A percentile compares a stretch with the other conserved stretches of the same genome.
phyloP scores from a whole-genome alignment of 2,888 invertebrate genomes.

The Mystacides longicornis region DNA sequence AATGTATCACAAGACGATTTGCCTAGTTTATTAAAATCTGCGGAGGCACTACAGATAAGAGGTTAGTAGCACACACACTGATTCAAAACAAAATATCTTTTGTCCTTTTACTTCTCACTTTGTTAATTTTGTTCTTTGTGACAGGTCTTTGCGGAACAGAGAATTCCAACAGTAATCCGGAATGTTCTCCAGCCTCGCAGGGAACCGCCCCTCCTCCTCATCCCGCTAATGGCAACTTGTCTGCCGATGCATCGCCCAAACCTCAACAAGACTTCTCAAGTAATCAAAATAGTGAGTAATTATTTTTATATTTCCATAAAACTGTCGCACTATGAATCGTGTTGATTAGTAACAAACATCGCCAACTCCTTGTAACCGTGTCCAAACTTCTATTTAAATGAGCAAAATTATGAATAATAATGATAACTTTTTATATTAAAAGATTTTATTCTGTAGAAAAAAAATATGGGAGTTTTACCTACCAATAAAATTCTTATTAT shows the following conservation, averaged over 20 bases:
- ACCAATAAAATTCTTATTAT: no score
- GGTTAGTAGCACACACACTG: slow-evolving; percentile 36
- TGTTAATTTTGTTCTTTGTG: background rate
- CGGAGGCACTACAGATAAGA: slow-evolving; percentile 75
- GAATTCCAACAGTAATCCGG: background rate
- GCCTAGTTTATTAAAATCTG: slow-evolving; percentile 72
- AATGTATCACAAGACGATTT: slow-evolving; percentile 80
- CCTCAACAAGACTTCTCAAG: background rate
- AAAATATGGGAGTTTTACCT: no score
- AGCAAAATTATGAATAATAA: no score
- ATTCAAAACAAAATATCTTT: background rate
- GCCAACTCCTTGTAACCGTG: no score
- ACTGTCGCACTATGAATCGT: no score
- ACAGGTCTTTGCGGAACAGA: slow-evolving; percentile 34
- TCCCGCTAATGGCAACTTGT: background rate
- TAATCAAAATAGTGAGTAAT: background rate
- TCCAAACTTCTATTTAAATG: no score
- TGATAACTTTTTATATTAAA: no score
- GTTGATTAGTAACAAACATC: no score
- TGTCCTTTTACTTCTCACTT: background rate
- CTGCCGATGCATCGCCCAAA: background rate
- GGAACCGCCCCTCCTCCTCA: slow-evolving; percentile 7
- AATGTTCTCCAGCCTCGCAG: background rate
- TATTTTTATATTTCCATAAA: no score
- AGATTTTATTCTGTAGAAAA: no score